Evolutionary conservation across 2,797 vertebrate genomes (phyloP), one percentile per base, ranked within the genome.

Genomic region (Labroides dimidiatus): DNA sequence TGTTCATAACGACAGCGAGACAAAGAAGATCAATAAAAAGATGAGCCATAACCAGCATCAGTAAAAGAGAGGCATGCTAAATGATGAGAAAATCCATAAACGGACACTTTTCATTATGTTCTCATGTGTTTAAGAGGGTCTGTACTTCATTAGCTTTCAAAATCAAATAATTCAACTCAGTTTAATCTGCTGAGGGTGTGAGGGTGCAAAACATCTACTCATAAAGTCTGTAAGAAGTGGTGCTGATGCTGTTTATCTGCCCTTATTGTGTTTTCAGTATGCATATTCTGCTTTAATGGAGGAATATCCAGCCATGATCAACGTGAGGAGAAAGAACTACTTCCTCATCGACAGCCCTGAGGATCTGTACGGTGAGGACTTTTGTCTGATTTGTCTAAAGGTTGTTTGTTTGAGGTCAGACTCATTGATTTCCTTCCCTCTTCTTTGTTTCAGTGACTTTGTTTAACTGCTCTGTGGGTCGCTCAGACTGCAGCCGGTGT

Each of bases 381-480:
- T 44, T 43, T 10, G 1, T 49, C 6, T 30, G 13, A 13, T 43
- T 6, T 36, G 9, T 50, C 45, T 41, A 30, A 21, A 21, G 51
- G 15, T 67, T 53, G 36, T 33, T 33, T 33, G 30, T 33, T 33
- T 33, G 6, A 14, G 15, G 17, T 19, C 9, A 37, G 47, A 16
- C 1, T 59, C 8, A 64, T 39, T 2, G 43, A 0, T 9, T 20
- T 24, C 47, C 1, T 17, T 61, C 24, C 37, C n/a, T 48, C 15
- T 55, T 8, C 24, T 14, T 54, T 9, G 14, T 54, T 56, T 54
- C 91, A 99, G 98, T 99, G 84, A 95, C 94, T 9, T 89, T 99
- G 51, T 99, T 98, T 80, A 97, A 99, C 81, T 99, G 98, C 73
- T 97, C 96, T 0, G 96, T 99, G 94, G 97, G 96, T n/a, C 95